A percentile compares a stretch with the other conserved stretches of the same genome.
Evolutionary conservation across 1,140 invertebrate species (phyloP).

Genomic region (Argopecten irradians): DNA sequence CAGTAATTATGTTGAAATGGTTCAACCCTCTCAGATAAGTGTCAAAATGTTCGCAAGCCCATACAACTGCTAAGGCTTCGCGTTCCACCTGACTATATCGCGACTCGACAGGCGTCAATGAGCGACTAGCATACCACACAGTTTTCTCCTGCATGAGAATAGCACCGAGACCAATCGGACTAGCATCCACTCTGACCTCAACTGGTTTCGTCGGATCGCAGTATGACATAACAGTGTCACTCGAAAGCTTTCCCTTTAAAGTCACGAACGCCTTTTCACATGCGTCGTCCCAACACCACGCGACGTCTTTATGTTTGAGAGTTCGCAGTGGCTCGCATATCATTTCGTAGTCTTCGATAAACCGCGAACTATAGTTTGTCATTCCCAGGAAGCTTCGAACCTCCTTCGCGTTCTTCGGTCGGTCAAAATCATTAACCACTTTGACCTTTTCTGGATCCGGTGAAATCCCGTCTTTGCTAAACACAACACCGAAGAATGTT

Average conservation of each 20-base stretch:
- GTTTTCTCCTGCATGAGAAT: conserved; percentile 45
- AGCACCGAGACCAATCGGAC: conserved; percentile 34
- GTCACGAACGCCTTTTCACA: conserved; percentile 35
- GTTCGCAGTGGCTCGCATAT: no score
- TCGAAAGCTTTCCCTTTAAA: conserved; percentile 40
- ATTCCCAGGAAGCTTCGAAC: no score
- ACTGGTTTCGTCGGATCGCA: conserved; percentile 33
- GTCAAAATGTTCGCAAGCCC: conserved; percentile 6
- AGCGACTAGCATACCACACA: conserved; percentile 32
- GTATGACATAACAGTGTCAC: conserved; percentile 49
- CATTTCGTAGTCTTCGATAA: no score
- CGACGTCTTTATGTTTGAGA: no score
- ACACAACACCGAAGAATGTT: conserved; percentile 55
- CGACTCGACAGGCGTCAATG: conserved; percentile 36
- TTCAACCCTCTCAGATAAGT: no score
- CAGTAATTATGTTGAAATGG: no score
- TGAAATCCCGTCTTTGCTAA: conserved; percentile 49
- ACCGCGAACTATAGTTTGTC: no score
- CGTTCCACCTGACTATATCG: conserved; percentile 50
- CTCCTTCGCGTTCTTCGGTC: conserved; percentile 40
- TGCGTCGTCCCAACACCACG: no score
- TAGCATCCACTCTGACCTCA: conserved; percentile 44
- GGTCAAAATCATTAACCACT: conserved; percentile 59
- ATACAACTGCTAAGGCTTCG: conserved; percentile 32
- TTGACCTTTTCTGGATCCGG: conserved; percentile 66